Percentiles rank a stretch among this genome's conserved stretches.
phyloP scores from a whole-genome alignment of 2,888 invertebrate species.

The Rosalia funebris region DNA sequence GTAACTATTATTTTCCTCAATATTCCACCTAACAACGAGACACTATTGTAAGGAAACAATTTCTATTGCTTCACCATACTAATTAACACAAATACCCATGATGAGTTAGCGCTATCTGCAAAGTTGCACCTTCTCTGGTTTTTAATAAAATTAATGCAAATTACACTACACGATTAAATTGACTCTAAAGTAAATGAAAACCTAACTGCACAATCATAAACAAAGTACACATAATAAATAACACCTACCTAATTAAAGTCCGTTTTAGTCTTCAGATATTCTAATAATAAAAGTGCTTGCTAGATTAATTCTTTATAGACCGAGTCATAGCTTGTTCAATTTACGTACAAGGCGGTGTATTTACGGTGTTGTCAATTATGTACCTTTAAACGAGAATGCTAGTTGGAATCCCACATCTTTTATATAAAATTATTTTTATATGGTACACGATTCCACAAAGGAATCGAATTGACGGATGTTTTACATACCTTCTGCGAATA shows the following conservation, averaged over 20 bases:
- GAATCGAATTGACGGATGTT: no score
- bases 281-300: not conserved
- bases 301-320: not conserved
- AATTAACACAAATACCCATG: not conserved
- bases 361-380: no score
- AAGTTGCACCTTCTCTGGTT: slow-evolving; percentile 10
- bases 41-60: no score
- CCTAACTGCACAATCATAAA: not conserved
- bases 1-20: no score
- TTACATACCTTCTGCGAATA: no score
- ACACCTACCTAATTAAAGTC: slow-evolving; percentile 8
- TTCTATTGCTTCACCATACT: not conserved
- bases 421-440: no score
- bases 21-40: no score
- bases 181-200: slow-evolving; percentile 16
- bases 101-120: slow-evolving; percentile 11
- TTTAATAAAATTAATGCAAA: slow-evolving; percentile 15
- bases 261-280: not conserved
- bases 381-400: no score
- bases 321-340: no score
- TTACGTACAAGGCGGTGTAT: no score
- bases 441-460: no score
- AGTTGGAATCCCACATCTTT: no score
- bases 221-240: slow-evolving; percentile 1
- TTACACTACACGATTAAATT: slow-evolving; percentile 6